Evolutionary conservation across 2,888 invertebrate genomes (phyloP).

Genomic region (Myathropa florea): DNA sequence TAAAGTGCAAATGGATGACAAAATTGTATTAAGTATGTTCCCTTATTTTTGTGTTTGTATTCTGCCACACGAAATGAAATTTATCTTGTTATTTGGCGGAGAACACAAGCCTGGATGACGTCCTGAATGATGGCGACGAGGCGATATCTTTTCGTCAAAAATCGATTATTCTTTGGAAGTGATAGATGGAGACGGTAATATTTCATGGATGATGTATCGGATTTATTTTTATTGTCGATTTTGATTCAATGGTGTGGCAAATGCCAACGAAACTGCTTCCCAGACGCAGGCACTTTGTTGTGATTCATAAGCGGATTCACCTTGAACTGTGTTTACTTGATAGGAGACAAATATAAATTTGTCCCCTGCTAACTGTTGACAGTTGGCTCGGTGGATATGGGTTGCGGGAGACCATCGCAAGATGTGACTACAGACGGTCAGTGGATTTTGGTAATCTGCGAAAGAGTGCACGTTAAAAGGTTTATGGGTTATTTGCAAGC

Average conservation of each 20-base stretch:
- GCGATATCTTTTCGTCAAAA: not conserved
- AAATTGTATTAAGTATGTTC: not conserved
- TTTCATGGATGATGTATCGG: not conserved
- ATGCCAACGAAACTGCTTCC: not conserved
- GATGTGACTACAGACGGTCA: not conserved
- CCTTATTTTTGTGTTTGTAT: not conserved
- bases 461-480: not conserved
- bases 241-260: not conserved
- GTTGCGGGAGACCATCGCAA: not conserved
- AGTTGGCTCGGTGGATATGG: not conserved
- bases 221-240: not conserved
- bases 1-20: constrained; percentile 6
- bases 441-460: not conserved
- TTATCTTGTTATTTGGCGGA: not conserved
- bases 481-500: not conserved
- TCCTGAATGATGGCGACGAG: not conserved
- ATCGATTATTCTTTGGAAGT: not conserved
- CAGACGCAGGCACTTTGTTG: not conserved
- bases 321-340: constrained; percentile 1
- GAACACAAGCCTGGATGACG: not conserved
- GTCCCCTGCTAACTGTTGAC: not conserved
- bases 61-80: constrained; percentile 7
- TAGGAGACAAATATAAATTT: not conserved
- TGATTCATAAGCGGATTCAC: not conserved
- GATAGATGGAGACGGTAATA: not conserved